phyloP scores from a whole-genome alignment of 2,113 vertebrate genomes.

The Cynopterus brachyotis region DNA sequence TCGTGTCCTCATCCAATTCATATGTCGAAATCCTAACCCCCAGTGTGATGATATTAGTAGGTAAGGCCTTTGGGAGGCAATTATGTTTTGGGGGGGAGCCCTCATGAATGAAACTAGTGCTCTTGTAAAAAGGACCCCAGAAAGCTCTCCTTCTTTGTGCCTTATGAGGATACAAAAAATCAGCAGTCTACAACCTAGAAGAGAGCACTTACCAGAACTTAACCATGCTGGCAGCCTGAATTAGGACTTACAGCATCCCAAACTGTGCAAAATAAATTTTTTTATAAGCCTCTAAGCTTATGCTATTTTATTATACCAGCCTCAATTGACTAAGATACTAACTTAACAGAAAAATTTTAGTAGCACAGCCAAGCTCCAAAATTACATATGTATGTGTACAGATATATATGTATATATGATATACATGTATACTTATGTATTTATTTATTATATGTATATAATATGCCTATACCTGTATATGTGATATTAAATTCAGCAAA shows the following conservation, averaged over 20 bases:
- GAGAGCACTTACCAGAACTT: not conserved
- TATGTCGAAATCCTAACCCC: not conserved
- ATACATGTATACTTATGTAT: no score
- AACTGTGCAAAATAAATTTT: not conserved
- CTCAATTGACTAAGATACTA: not conserved
- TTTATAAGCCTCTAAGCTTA: not conserved
- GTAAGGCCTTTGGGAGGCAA: not conserved
- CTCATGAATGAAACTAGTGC: not conserved
- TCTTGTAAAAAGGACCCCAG: not conserved
- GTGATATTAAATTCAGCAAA: not conserved
- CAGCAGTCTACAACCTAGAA: not conserved
- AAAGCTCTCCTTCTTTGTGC: not conserved
- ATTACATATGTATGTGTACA: not conserved
- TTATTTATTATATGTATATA: not conserved
- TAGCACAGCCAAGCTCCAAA: not conserved
- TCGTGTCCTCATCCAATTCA: not conserved
- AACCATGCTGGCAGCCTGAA: not conserved
- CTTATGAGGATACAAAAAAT: not conserved
- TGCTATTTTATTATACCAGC: not conserved
- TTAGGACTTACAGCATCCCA: not conserved
- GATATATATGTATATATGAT: not conserved
- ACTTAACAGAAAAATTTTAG: constrained; percentile 50
- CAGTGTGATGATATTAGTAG: not conserved
- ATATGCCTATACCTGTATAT: not conserved
- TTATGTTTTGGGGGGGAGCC: not conserved